Evolutionary conservation across 1,140 invertebrate genomes (phyloP).

Genomic region (Temnothorax nylanderi): DNA sequence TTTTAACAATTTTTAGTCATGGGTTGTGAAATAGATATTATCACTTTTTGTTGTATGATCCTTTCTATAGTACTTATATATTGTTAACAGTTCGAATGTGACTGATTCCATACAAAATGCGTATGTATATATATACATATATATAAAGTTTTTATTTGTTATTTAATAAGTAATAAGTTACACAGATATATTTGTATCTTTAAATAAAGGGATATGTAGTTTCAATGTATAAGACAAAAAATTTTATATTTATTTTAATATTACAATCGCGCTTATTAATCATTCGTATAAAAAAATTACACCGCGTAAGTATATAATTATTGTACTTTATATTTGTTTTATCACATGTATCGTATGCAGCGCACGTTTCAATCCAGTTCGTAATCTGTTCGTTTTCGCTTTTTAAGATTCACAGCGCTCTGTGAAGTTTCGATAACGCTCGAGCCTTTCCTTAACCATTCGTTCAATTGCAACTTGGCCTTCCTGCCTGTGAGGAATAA

Average conservation of each 20-base stretch:
- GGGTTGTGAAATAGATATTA: constrained; percentile 76
- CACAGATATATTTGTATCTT: constrained; percentile 69
- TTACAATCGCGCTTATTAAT: neutral
- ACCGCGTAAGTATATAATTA: neutral
- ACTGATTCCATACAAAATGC: constrained; percentile 65
- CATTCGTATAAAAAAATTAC: constrained; percentile 23
- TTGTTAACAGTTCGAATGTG: constrained; percentile 68
- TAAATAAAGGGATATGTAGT: constrained; percentile 76
- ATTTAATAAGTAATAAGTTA: constrained; percentile 72
- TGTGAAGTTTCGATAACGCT: constrained; percentile 89
- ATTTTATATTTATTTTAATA: constrained; percentile 48
- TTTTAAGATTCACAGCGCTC: constrained; percentile 91
- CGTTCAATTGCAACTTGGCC: constrained; percentile 87
- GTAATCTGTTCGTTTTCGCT: constrained; percentile 89
- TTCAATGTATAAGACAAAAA: constrained; percentile 38
- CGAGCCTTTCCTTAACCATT: constrained; percentile 89
- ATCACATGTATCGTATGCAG: neutral
- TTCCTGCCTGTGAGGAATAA: constrained; percentile 89
- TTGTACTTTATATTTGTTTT: neutral
- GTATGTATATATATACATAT: constrained; percentile 59
- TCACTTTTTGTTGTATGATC: constrained; percentile 62
- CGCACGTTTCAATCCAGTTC: constrained; percentile 48
- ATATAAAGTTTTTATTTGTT: constrained; percentile 75
- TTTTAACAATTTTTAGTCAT: constrained; percentile 65
- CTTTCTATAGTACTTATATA: constrained; percentile 45